Base-by-base conservation (phyloP, 2,113 vertebrate species). In the Ciconia boyciana region DNA sequence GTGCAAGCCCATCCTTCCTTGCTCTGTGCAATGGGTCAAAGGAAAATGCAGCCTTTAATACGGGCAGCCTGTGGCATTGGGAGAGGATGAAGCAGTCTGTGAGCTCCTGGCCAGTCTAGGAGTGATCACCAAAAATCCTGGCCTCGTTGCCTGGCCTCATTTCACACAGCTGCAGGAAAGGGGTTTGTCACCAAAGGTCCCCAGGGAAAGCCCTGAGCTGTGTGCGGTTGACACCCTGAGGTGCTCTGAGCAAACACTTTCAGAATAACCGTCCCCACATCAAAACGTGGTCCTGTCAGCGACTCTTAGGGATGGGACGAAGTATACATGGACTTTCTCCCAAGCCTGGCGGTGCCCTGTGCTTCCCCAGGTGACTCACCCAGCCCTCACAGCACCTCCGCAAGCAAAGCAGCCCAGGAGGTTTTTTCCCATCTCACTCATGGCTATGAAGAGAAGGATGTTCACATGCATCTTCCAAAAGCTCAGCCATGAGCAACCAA, bases 241-340 rank as follows among this genome's bases (percentile, higher is more conserved):
- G 43, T 31, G 9, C 25, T 74, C 83, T 66, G 68, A 55, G 55
- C 48, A 70, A 83, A 86, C 13, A 7, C 26, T 83, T 71, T 44
- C 72, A 80, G 22, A 90, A 79, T 13, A 68, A 24, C 57, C 2
- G 14, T 36, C 58, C 24, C 36, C 36, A 54, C 36, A 36, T 3
- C 1, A 1, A 86, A 83, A 90, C 1, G 0, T 7, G 28, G 6
- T 41, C 49, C 58, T 0, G 0, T 7, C 6, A 54, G 49, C 1
- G 13, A 41, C 7, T 39, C 48, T 83, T 13, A 16, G 7, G 12
- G 62, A 39, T 46, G 24, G n/a, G 51, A 43, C 1, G 3, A 44
- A 70, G n/a, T 6, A 41, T 18, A 49, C 4, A 54, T 0, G 0
- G 36, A 17, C 43, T 46, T 79, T 69, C 57, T 74, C 46, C 43